These are phyloP conservation scores for Willisornis vidua DNA, from an alignment of 2,113 vertebrate species.

Conservation along the genomic window DNA sequence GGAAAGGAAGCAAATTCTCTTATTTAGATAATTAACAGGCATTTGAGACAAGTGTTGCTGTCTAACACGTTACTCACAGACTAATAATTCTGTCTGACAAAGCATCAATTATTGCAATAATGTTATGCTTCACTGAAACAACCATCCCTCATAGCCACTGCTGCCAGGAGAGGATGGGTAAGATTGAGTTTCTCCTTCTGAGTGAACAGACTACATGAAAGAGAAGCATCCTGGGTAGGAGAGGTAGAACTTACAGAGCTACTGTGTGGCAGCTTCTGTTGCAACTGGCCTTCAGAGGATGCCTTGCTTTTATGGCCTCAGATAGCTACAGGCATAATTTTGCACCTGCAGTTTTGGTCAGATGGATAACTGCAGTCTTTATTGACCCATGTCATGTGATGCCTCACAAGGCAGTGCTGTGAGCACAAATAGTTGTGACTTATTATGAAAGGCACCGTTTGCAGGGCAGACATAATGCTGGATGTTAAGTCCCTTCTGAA, in stretches of 20 bases:
- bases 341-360: neutral
- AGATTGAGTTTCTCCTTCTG: neutral
- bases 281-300: neutral
- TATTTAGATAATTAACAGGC: conserved; percentile 17
- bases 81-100: neutral
- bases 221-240: neutral
- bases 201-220: neutral
- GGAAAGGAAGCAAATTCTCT: conserved; percentile 10
- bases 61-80: neutral
- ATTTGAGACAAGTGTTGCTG: conserved; percentile 19
- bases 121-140: neutral
- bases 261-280: neutral
- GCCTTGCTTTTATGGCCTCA: conserved; percentile 14
- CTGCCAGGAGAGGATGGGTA: neutral
- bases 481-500: neutral
- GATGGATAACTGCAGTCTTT: neutral
- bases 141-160: neutral
- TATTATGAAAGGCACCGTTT: neutral
- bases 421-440: neutral
- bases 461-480: neutral
- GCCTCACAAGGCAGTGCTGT: neutral
- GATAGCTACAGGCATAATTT: neutral
- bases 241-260: neutral
- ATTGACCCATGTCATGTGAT: neutral
- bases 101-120: neutral